Evolutionary conservation across 1,140 invertebrate species (phyloP).

Genomic region (Zophobas morio): DNA sequence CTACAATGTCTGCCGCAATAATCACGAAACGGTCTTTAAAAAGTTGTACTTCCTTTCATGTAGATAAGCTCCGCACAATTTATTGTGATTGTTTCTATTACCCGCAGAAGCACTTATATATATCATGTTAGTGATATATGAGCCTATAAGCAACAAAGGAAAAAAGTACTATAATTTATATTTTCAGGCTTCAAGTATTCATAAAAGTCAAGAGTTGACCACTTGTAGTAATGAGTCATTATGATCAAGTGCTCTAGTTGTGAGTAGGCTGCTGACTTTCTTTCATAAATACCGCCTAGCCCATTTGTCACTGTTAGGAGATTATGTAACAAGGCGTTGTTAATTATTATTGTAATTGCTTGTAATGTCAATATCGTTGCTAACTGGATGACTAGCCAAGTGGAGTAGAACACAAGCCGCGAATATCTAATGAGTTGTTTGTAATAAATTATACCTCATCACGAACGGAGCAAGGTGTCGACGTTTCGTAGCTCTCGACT

Average conservation of each 20-base stretch:
- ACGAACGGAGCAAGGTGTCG: background rate
- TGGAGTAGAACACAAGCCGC: background rate
- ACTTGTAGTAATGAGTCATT: conserved; percentile 50
- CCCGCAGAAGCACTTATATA: conserved; percentile 21
- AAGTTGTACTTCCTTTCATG: conserved; percentile 47
- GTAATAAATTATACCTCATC: background rate
- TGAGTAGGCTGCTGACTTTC: conserved; percentile 47
- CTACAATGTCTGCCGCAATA: conserved; percentile 12
- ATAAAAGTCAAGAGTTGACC: conserved; percentile 46
- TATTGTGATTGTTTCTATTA: conserved; percentile 34
- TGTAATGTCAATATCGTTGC: conserved; percentile 19
- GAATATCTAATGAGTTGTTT: conserved; percentile 11
- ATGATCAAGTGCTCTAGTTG: conserved; percentile 52
- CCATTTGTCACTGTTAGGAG: conserved; percentile 42
- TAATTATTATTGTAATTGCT: conserved; percentile 43
- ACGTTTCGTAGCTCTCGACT: background rate
- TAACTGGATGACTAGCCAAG: conserved; percentile 6
- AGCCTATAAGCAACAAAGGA: conserved; percentile 31
- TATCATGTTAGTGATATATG: conserved; percentile 43
- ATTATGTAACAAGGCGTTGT: conserved; percentile 38
- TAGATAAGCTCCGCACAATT: conserved; percentile 36
- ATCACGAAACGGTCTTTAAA: conserved; percentile 36
- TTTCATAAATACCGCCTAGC: conserved; percentile 46
- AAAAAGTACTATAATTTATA: conserved; percentile 48
- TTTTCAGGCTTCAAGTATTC: conserved; percentile 42